These are phyloP conservation scores for Hylaea fasciaria DNA, from an alignment of 2,888 invertebrate genomes.

Conservation along the genomic window DNA sequence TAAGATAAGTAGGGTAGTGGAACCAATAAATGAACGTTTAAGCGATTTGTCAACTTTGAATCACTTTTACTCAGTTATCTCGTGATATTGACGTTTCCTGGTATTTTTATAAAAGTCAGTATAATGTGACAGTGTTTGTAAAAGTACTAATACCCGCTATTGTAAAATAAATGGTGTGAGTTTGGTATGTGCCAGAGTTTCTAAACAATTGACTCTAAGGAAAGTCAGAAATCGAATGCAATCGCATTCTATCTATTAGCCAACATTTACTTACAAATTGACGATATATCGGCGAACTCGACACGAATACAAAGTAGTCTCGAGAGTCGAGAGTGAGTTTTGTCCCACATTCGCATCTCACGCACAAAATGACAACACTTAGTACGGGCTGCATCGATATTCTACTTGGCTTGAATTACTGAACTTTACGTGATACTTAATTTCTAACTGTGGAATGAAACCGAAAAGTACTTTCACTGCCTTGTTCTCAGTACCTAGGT, in stretches of 20 bases:
- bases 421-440: slow-evolving; percentile 22
- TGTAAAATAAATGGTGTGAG: too few species aligned
- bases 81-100: too few species aligned
- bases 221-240: not conserved
- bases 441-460: slow-evolving; percentile 31
- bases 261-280: slow-evolving; percentile 41
- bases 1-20: too few species aligned
- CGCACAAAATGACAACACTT: slow-evolving; percentile 17
- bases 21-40: too few species aligned
- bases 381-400: not conserved
- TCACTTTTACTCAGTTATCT: too few species aligned
- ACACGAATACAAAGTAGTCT: slow-evolving; percentile 43
- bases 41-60: too few species aligned
- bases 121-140: too few species aligned
- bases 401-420: slow-evolving; percentile 35
- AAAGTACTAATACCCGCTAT: too few species aligned
- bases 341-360: slow-evolving; percentile 36
- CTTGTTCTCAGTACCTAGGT: slow-evolving; percentile 46
- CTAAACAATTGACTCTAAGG: not conserved
- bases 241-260: slow-evolving; percentile 9
- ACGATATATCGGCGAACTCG: slow-evolving; percentile 31
- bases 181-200: too few species aligned
- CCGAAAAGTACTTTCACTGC: slow-evolving; percentile 57
- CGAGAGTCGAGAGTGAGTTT: slow-evolving; percentile 29
- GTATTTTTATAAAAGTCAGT: too few species aligned